Percentiles rank a stretch among this genome's conserved stretches.
Evolutionary conservation across 1,140 invertebrate genomes (phyloP).

Genomic region (Cryptotermes secundus): DNA sequence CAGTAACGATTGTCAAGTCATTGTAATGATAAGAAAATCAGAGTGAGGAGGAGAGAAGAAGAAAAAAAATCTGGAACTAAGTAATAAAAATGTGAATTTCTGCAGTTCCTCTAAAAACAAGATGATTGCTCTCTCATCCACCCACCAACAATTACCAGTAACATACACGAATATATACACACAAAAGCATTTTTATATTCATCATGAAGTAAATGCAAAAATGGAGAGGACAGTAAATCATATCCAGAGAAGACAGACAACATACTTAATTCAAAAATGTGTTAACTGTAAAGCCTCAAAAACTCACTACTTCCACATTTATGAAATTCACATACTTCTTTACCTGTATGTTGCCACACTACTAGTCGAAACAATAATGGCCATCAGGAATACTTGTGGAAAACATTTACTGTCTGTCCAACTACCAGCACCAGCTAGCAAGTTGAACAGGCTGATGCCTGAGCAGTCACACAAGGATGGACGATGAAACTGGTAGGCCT

Average conservation of each 20-base stretch:
- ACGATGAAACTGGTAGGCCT: background rate
- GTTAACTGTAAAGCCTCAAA: background rate
- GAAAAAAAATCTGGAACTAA: background rate
- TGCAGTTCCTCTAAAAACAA: background rate
- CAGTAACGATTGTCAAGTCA: background rate
- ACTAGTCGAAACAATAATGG: background rate
- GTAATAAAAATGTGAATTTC: background rate
- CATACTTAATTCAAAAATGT: background rate
- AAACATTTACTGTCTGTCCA: background rate
- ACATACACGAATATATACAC: background rate
- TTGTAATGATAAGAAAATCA: background rate
- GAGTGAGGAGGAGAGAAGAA: background rate
- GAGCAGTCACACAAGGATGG: background rate
- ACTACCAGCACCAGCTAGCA: background rate
- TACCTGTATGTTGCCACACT: background rate
- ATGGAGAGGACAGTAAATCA: background rate
- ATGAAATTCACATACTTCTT: background rate
- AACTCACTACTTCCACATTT: background rate
- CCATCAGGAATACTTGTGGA: background rate
- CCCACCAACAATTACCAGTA: background rate
- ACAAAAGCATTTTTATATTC: constrained; percentile 4
- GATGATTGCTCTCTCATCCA: background rate
- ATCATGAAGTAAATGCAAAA: constrained; percentile 8
- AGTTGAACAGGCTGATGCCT: background rate
- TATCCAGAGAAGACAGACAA: background rate